These are phyloP conservation scores for Pristionchus pacificus DNA, from an alignment of 1,140 invertebrate species.

Conservation along the genomic window DNA sequence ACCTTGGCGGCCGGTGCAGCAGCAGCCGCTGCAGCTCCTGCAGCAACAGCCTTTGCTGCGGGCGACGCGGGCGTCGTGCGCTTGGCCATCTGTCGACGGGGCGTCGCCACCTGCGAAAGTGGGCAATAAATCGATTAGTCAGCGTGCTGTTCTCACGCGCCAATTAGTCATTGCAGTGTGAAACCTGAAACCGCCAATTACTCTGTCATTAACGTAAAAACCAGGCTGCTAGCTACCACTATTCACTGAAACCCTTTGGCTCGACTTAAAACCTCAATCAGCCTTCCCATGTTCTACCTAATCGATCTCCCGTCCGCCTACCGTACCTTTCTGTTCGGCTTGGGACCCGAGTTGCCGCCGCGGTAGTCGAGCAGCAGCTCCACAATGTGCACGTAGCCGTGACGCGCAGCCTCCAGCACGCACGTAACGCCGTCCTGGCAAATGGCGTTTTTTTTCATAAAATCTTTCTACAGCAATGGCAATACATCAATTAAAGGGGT, in stretches of 20 bases:
- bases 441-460: too few species aligned
- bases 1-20: not conserved
- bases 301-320: too few species aligned
- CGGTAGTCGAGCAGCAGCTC: slow-evolving; percentile 89
- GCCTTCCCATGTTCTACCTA: too few species aligned
- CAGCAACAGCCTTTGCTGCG: not conserved
- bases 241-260: too few species aligned
- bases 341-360: slow-evolving; percentile 63
- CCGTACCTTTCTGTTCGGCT: not conserved
- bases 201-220: too few species aligned
- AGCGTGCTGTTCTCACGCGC: too few species aligned
- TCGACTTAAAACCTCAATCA: too few species aligned
- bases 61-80: slow-evolving; percentile 2
- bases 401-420: slow-evolving; percentile 95
- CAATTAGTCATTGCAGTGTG: too few species aligned
- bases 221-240: too few species aligned
- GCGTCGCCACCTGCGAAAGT: not conserved
- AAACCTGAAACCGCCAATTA: too few species aligned
- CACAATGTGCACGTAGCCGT: slow-evolving; percentile 89
- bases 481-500: too few species aligned
- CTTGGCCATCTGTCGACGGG: not conserved
- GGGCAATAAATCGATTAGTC: not conserved
- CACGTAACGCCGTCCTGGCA: slow-evolving; percentile 90
- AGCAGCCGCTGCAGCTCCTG: not conserved
- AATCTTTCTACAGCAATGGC: too few species aligned